phyloP scores from a whole-genome alignment of 2,888 invertebrate species.

The Orthosia cruda region DNA sequence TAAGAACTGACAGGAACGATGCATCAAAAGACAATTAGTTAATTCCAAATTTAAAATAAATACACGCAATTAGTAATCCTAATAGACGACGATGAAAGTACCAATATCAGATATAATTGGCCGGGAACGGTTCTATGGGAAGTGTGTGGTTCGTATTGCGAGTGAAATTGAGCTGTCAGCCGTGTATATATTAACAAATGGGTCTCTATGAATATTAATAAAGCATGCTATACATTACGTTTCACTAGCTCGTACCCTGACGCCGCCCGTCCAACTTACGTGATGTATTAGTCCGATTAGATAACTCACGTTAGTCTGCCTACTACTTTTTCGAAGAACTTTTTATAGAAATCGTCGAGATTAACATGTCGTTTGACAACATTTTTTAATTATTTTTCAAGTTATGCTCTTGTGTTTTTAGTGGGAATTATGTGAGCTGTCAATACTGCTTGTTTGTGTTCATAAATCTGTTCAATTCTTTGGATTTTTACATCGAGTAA shows the following conservation, averaged over 20 bases:
- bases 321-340: constrained; percentile 51
- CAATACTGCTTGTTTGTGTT: constrained; percentile 50
- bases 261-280: constrained; percentile 58
- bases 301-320: constrained; percentile 60
- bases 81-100: constrained; percentile 62
- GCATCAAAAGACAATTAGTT: constrained; percentile 59
- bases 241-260: constrained; percentile 72
- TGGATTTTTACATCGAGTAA: constrained; percentile 58
- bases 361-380: constrained; percentile 67
- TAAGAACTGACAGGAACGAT: constrained; percentile 46
- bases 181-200: constrained; percentile 89
- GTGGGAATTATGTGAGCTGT: constrained; percentile 57
- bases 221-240: constrained; percentile 79
- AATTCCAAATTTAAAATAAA: constrained; percentile 53
- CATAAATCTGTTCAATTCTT: constrained; percentile 60
- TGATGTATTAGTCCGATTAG: constrained; percentile 73
- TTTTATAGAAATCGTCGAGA: constrained; percentile 58
- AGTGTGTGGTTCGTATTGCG: constrained; percentile 76
- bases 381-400: constrained; percentile 65
- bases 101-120: constrained; percentile 77
- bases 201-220: constrained; percentile 90
- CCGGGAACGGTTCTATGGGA: constrained; percentile 72
- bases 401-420: constrained; percentile 48
- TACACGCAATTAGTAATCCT: constrained; percentile 63
- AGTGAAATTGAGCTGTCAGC: constrained; percentile 90